phyloP scores from a whole-genome alignment of 2,888 invertebrate genomes.

The Euzophera pinguis region DNA sequence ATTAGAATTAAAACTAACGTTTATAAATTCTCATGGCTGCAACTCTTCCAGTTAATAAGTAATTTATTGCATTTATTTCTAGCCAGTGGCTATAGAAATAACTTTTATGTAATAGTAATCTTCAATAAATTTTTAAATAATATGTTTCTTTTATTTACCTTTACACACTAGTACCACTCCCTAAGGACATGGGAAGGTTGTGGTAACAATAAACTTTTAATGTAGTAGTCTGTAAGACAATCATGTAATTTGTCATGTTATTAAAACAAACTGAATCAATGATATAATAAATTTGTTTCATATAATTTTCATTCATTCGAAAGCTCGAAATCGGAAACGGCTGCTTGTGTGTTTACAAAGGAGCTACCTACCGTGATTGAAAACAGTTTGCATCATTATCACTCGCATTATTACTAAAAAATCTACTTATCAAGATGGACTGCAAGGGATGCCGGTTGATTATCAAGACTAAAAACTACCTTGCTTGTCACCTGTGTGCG shows the following conservation, averaged over 20 bases:
- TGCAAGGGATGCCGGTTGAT: not conserved
- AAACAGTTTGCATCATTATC: too few relatives aligned
- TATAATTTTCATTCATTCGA: too few relatives aligned
- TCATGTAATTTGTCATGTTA: too few relatives aligned
- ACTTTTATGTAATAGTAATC: constrained; percentile 36
- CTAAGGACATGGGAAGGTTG: too few relatives aligned
- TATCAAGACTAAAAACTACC: not conserved
- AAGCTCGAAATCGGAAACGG: too few relatives aligned
- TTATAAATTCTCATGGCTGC: constrained; percentile 15
- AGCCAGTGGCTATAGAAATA: constrained; percentile 30
- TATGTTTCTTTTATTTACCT: constrained; percentile 7
- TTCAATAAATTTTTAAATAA: constrained; percentile 39
- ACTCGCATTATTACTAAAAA: not conserved
- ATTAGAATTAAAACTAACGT: constrained; percentile 5
- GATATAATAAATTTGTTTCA: too few relatives aligned
- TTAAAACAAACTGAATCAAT: too few relatives aligned
- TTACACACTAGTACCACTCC: too few relatives aligned
- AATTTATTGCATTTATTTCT: constrained; percentile 32
- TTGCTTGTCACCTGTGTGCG: not conserved
- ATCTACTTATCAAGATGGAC: not conserved
- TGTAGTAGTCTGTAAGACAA: too few relatives aligned
- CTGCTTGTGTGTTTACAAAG: too few relatives aligned
- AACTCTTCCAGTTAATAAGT: constrained; percentile 29
- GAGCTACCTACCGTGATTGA: too few relatives aligned
- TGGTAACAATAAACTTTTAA: too few relatives aligned